Evolutionary conservation across 1,140 invertebrate genomes (phyloP).

Genomic region (Bathynomus jamesi): DNA sequence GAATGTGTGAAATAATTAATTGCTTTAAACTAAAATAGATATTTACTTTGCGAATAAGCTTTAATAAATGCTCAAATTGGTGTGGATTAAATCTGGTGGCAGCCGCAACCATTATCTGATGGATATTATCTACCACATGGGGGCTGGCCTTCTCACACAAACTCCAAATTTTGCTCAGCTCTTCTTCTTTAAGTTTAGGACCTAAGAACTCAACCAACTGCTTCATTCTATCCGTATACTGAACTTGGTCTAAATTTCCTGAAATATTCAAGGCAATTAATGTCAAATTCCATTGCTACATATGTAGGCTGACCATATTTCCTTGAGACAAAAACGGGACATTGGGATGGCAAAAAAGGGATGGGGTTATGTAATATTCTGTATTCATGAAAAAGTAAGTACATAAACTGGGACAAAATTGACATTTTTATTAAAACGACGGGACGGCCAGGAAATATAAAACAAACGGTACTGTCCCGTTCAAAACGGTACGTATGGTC

Average conservation of each 20-base stretch:
- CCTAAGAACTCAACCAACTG: conserved; percentile 50
- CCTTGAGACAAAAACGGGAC: too few relatives aligned
- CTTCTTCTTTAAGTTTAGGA: conserved; percentile 46
- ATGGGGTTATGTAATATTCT: too few relatives aligned
- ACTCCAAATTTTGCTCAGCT: conserved; percentile 49
- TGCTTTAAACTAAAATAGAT: neutral
- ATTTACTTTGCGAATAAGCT: conserved; percentile 46
- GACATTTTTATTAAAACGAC: too few relatives aligned
- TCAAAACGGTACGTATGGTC: too few relatives aligned
- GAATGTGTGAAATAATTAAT: conserved; percentile 3
- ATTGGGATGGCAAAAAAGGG: too few relatives aligned
- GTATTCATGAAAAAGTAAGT: too few relatives aligned
- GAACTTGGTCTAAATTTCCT: conserved; percentile 52
- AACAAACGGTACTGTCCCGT: too few relatives aligned
- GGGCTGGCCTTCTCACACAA: conserved; percentile 44
- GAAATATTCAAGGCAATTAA: conserved; percentile 26
- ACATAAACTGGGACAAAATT: too few relatives aligned
- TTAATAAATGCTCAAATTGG: conserved; percentile 48
- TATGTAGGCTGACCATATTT: too few relatives aligned
- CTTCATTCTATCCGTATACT: conserved; percentile 52
- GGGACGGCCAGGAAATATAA: too few relatives aligned
- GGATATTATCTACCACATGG: conserved; percentile 51
- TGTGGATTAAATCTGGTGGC: conserved; percentile 48
- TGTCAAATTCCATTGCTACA: conserved; percentile 7
- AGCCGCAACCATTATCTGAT: conserved; percentile 49